Percentiles rank a stretch among this genome's conserved stretches.
Conservation (phyloP, 1,140 invertebrate species). For the Scylla paramamosain region DNA sequence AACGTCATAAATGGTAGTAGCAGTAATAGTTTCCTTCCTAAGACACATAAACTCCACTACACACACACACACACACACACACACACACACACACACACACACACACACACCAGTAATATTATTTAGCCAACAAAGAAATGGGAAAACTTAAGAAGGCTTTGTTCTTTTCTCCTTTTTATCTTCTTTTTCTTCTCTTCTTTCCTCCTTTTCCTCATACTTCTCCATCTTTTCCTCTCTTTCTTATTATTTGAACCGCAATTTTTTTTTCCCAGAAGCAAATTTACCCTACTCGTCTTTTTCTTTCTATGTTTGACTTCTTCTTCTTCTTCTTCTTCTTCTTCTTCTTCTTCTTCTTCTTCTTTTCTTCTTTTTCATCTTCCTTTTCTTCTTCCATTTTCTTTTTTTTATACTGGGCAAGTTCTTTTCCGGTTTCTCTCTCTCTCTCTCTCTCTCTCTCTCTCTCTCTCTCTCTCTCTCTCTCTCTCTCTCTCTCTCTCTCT, state of each 20-base stretch:
- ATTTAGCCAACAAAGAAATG: neutral
- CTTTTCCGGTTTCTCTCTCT: neutral
- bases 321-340: neutral
- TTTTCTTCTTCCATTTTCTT: neutral
- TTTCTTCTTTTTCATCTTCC: neutral
- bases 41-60: neutral
- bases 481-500: neutral
- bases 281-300: neutral
- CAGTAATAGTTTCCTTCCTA: neutral
- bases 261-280: neutral
- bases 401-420: neutral
- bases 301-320: neutral
- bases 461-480: neutral
- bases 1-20: neutral
- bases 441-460: neutral
- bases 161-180: neutral
- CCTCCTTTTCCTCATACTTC: neutral
- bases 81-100: neutral
- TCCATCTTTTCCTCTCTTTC: neutral
- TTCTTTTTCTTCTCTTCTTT: neutral
- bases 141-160: neutral
- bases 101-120: neutral
- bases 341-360: neutral
- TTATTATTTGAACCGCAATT: neutral
- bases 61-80: slow-evolving; percentile 27